A percentile compares a stretch with the other conserved stretches of the same genome.
phyloP scores from a whole-genome alignment of 1,140 invertebrate genomes.

The Grapholita molesta region DNA sequence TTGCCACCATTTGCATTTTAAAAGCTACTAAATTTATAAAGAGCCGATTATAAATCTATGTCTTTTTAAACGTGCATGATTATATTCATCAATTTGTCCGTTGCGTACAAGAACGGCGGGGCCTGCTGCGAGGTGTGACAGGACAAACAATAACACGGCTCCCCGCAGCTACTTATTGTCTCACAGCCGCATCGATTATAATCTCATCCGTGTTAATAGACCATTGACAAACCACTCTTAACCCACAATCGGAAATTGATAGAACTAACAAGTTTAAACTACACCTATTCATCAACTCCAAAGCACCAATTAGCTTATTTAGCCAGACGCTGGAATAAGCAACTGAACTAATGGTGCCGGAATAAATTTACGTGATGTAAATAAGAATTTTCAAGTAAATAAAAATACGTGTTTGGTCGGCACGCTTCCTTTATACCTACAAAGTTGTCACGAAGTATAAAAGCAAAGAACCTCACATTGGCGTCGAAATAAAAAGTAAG shows the following conservation, averaged over 20 bases:
- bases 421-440: not conserved
- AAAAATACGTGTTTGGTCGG: constrained; percentile 4
- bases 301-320: not conserved
- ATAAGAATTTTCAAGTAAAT: constrained; percentile 3
- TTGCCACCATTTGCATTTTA: constrained; percentile 13
- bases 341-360: not conserved
- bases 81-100: constrained; percentile 56
- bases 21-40: constrained; percentile 4
- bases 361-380: not conserved
- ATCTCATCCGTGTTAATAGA: constrained; percentile 54
- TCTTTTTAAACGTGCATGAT: constrained; percentile 21
- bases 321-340: not conserved
- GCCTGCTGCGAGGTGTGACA: constrained; percentile 44
- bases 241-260: constrained; percentile 32
- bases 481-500: not conserved
- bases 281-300: constrained; percentile 1
- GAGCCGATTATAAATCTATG: constrained; percentile 13
- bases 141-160: constrained; percentile 59
- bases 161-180: constrained; percentile 64
- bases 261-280: not conserved
- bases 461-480: not conserved
- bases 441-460: not conserved
- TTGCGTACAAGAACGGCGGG: constrained; percentile 21
- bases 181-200: constrained; percentile 47
- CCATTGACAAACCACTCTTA: constrained; percentile 41